Evolutionary conservation across 1,140 invertebrate genomes (phyloP), one percentile per base, ranked within the genome.

Genomic region (Steinernema khuongi): DNA sequence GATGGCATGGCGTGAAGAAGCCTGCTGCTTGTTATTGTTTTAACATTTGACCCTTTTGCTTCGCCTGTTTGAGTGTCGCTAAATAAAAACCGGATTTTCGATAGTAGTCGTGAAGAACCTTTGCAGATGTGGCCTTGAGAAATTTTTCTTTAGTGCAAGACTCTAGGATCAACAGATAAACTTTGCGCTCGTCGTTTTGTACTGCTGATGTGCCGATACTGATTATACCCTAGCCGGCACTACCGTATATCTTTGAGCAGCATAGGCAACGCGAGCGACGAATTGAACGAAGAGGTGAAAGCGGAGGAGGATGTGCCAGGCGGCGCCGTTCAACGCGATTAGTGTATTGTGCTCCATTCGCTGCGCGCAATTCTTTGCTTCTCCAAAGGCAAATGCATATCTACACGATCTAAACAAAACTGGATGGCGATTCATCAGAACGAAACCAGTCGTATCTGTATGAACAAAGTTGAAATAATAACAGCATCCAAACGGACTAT

Each of bases 1-100:
- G 79, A 74, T n/a, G 82, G 81, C 30, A 83, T 83, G 81, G 81
- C 82, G 17, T 82, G 72, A 79, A 22, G 11, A 11, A 14, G n/a
- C 26, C 14, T n/a, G 2, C 26, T 17, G 14, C 22, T 17, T 26
- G 14, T 26, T 4, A 14, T 14, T 41, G 50, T 60, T 60, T 22
- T 60, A 7, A 14, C 7, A 26, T 60, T 60, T 60, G 50, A 60
- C 26, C n/a, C 50, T 60, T 14, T 22, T 60, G 50, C 50, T 26
- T 7, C 26, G 50, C 50, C 26, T n/a, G 26, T 60, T 14, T 60
- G 50, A 60, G 14, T 60, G n/a, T n/a, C n/a, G n/a, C n/a, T n/a
- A n/a, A n/a, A n/a, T n/a, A n/a, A n/a, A n/a, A n/a, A n/a, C n/a
- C n/a, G n/a, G n/a, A n/a, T n/a, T n/a, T n/a, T n/a, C n/a, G n/a